Percentiles rank a stretch among this genome's conserved stretches.
Conservation (phyloP, 1,140 invertebrate species). For the Mya arenaria region DNA sequence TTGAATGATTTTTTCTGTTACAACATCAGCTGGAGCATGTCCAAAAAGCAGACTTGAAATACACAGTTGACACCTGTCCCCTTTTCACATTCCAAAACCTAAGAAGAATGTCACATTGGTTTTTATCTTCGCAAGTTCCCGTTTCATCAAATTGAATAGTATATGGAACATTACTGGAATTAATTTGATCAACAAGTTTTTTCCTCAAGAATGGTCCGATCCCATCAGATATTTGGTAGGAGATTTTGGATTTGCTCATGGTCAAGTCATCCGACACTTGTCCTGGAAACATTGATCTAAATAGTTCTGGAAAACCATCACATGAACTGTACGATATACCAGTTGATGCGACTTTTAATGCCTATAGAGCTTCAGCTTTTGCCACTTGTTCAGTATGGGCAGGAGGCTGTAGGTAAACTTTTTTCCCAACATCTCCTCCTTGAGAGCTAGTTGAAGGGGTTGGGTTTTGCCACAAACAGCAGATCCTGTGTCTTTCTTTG, state of each 20-base stretch:
- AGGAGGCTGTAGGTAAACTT: background rate
- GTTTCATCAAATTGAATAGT: conserved; percentile 44
- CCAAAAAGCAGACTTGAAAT: conserved; percentile 38
- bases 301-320: conserved; percentile 32
- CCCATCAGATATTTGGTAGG: conserved; percentile 58
- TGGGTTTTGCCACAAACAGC: too few species aligned
- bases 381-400: background rate
- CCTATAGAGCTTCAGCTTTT: background rate
- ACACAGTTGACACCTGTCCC: conserved; percentile 1
- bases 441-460: background rate
- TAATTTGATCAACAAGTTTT: conserved; percentile 28
- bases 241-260: conserved; percentile 53
- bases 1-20: conserved; percentile 12
- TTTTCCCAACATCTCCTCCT: background rate
- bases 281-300: conserved; percentile 49
- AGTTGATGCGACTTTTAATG: conserved; percentile 42
- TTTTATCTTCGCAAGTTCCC: conserved; percentile 11
- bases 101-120: conserved; percentile 52
- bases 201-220: conserved; percentile 47
- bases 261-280: conserved; percentile 31
- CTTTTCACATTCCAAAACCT: conserved; percentile 43
- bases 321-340: conserved; percentile 31
- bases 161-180: conserved; percentile 2
- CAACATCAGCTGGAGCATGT: conserved; percentile 38
- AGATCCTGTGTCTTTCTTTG: too few species aligned